Evolutionary conservation across 2,797 vertebrate genomes (phyloP), one percentile per base, ranked within the genome.

Genomic region (Phataginus tetradactyla): DNA sequence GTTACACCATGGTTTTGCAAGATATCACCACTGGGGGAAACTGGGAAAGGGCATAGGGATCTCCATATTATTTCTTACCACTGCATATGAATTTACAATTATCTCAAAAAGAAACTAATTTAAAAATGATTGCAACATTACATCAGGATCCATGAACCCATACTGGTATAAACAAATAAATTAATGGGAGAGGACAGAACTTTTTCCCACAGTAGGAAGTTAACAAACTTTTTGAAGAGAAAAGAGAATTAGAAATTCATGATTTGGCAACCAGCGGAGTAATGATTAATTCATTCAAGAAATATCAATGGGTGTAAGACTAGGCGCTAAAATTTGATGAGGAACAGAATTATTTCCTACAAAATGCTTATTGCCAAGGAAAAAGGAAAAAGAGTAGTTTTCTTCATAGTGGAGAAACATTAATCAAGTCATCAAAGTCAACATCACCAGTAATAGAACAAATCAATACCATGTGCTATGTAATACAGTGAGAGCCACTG

Each of bases 161-260:
- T 69, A n/a, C 8, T 63, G 9, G 25, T 37, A 45, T 63, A 74
- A 85, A 59, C 37, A 45, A 93, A 39, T 69, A 29, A 61, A 39
- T 63, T n/a, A 49, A 49, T 57, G 21, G 71, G 13, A 86, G 57
- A 86, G n/a, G 14, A 80, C 23, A 34, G 71, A 23, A 5, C 11
- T 57, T 80, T 72, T 68, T 53, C 64, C 23, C 42, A 78, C 23
- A 86, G 68, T 45, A 66, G 78, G 79, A 42, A 84, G 45, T 25
- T n/a, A 85, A 39, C 29, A 61, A 51, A n/a, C 37, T 72, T 12
- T 87, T 42, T 3, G 8, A 66, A 61, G 72, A 34, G 7, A 78
- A 97, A 57, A 55, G 8, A 83, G 49, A 87, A 74, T 78, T 78
- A 61, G 63, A 94, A 90, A 78, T 57, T 68, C 69, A 77, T 78